Evolutionary conservation across 35 echinoderm and acorn worm species (phyloP), one percentile per base, ranked within the genome.

Genomic region (Anneissia japonica): DNA sequence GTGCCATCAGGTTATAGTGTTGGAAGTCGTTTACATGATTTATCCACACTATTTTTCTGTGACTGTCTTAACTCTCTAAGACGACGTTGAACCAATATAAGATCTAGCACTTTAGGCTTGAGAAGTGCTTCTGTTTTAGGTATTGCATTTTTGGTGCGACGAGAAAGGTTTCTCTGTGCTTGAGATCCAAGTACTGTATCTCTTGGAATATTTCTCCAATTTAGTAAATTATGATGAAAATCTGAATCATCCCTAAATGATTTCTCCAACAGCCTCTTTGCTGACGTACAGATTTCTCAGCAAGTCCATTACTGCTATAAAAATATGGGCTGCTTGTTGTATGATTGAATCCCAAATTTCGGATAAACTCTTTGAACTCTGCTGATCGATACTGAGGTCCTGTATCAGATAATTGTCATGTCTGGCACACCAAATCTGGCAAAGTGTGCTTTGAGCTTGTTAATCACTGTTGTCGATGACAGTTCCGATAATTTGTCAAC

Each of bases 401-500:
- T 46, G 30, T 34, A 31, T 84, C 82, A 56, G 40, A n/a, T 84
- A 7, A 84, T 34, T 36, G 72, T 46, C 9, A 34, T 34, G 35
- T 84, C 46, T 56, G 82, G 82, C 12, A 84, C 72, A 9, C 38
- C 38, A 84, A 56, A 46, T 34, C 82, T 46, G 39, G 82, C 82
- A 33, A 84, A 84, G 43, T 84, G 82, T 30, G 14, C 31, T 11
- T 85, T 31, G 31, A 32, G 30, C 85, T 79, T 75, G 14, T 14
- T 37, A 23, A 74, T 85, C 31, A 85, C 83, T 7, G 51, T 72
- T 31, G 73, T 36, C 3, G 83, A 85, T 85, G 83, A 34, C 17
- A 37, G 73, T 75, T 17, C 31, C 19, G 75, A 72, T 46, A 87
- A 32, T 0, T 45, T 74, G 75, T 87, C 85, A 14, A 87, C 74